phyloP scores from a whole-genome alignment of 2,113 vertebrate genomes.

The Calonectris borealis region DNA sequence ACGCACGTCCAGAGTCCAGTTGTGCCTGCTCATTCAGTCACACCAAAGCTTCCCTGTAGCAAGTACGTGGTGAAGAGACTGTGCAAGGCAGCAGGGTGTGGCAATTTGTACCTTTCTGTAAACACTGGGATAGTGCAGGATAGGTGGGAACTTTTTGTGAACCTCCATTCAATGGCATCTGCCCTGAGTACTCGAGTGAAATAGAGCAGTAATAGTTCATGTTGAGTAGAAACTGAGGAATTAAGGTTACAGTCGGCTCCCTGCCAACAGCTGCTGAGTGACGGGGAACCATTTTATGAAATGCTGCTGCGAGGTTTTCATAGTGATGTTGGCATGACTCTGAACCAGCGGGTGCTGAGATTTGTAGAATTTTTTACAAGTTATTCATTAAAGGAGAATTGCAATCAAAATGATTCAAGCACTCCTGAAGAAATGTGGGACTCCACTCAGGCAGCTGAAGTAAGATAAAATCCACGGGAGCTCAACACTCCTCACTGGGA shows the following conservation, averaged over 20 bases:
- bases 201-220: background rate
- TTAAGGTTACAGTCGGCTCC: background rate
- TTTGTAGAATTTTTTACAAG: background rate
- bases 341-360: background rate
- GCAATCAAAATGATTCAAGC: background rate
- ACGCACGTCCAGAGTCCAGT: background rate
- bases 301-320: background rate
- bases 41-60: accelerated
- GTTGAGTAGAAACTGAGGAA: background rate
- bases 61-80: background rate
- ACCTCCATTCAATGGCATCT: background rate
- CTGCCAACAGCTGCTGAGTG: background rate
- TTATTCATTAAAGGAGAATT: background rate
- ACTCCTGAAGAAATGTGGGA: background rate
- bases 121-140: background rate
- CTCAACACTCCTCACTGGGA: background rate
- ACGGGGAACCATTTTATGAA: background rate
- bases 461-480: background rate
- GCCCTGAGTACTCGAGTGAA: background rate
- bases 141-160: background rate
- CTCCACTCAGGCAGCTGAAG: background rate
- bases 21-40: background rate
- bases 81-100: background rate
- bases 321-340: background rate
- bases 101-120: background rate